Base-by-base conservation (phyloP, 2,113 vertebrate genomes). In the Hepsetus odoe region DNA sequence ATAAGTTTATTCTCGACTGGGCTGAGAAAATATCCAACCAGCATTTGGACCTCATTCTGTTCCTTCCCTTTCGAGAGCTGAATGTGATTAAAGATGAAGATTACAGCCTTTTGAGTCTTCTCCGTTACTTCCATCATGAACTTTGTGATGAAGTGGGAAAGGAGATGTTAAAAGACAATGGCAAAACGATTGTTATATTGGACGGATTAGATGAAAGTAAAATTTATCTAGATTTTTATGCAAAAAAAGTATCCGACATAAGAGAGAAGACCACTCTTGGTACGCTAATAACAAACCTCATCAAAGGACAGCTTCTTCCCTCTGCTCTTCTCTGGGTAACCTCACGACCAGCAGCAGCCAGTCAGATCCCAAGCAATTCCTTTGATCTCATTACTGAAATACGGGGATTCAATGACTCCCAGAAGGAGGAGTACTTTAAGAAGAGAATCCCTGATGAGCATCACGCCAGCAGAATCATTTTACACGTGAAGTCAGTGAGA, bases 131-230 rank as follows among this genome's bases (percentile, higher is more conserved):
- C 56, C 56, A 59, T 59, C 11, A 30, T 18, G 56, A 59, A 7
- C 2, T 59, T 4, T 8, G 14, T 62, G 13, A 1, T 62, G 59
- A 18, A 30, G 30, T 33, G 0, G 28, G 1, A 62, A 18, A 5
- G 14, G 16, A 62, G 59, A 33, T 62, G 5, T 62, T 62, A 20
- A 33, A 20, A 2, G 59, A 33, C 0, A 62, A 32, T 8, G 1
- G 14, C 13, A 62, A 20, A 0, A 16, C 33, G 16, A 7, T 62
- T 33, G 1, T 62, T 32, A 62, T 62, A 62, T n/a, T 62, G 1
- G 59, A 62, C 33, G 59, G 59, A 18, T 18, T 62, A 30, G 59
- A 62, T 33, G 59, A 62, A 62, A 62, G 59, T 33, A 32, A 32
- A 62, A 20, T 62, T 33, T 16, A 9, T 1, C 59, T 62, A 20